These are phyloP conservation scores for Hoplostethus atlanticus DNA, from an alignment of 2,797 vertebrate genomes.

Conservation along the genomic window DNA sequence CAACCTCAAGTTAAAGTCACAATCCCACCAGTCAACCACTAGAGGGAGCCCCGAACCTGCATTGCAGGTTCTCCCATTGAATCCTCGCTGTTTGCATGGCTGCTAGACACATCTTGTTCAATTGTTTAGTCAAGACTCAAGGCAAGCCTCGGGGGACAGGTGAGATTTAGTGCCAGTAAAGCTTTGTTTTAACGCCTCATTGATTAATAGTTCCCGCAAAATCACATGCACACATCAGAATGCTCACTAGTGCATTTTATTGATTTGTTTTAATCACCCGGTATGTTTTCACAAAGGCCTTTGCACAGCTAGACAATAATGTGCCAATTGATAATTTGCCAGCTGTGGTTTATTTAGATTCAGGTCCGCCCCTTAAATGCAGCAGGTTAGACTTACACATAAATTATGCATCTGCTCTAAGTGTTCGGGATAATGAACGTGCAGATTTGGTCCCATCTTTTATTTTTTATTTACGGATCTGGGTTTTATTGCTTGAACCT, in stretches of 20 bases:
- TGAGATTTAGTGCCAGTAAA: conserved; percentile 33
- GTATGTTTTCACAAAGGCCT: conserved; percentile 28
- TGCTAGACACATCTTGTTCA: not conserved
- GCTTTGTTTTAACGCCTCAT: conserved; percentile 25
- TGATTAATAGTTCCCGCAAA: conserved; percentile 33
- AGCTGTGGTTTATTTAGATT: conserved; percentile 20
- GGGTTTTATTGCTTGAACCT: not conserved
- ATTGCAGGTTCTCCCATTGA: no score
- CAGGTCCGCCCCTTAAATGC: conserved; percentile 13
- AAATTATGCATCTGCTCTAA: conserved; percentile 39
- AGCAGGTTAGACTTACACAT: conserved; percentile 16
- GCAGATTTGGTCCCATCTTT: not conserved
- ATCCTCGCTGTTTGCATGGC: not conserved
- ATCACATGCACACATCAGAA: conserved; percentile 10
- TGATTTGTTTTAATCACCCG: conserved; percentile 46
- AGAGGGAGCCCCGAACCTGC: not conserved
- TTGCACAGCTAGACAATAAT: conserved; percentile 5
- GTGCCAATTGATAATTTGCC: conserved; percentile 1
- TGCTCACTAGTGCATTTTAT: conserved; percentile 34
- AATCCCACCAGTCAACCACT: not conserved
- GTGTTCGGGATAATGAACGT: conserved; percentile 18
- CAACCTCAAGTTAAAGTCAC: not conserved
- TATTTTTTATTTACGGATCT: not conserved
- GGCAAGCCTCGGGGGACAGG: not conserved
- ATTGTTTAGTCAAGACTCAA: not conserved